Evolutionary conservation across 2,888 invertebrate genomes (phyloP).

Genomic region (Platycheirus albimanus): DNA sequence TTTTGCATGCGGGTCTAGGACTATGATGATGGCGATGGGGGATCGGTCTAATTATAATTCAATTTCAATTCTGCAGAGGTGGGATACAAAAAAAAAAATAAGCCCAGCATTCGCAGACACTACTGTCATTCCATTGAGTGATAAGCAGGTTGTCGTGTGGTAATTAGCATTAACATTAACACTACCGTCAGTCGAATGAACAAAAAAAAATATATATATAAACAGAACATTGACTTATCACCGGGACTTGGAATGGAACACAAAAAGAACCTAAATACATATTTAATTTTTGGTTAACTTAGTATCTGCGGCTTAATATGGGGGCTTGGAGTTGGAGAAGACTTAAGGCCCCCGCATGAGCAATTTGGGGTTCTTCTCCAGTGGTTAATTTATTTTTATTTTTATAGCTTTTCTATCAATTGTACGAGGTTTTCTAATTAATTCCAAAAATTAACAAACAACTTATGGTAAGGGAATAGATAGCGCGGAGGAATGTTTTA

Average conservation of each 20-base stretch:
- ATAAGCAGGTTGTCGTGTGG: conserved; percentile 49
- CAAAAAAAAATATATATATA: neutral
- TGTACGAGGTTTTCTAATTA: conserved; percentile 8
- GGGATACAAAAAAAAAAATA: neutral
- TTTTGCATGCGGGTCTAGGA: conserved; percentile 32
- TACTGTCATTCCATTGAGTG: conserved; percentile 42
- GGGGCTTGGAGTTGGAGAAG: too few relatives aligned
- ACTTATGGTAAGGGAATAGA: neutral
- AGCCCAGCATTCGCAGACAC: conserved; percentile 25
- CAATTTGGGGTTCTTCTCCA: neutral
- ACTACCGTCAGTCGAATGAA: conserved; percentile 15
- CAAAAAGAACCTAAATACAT: conserved; percentile 54
- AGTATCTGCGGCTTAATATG: too few relatives aligned
- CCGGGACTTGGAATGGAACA: too few relatives aligned
- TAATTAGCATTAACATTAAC: conserved; percentile 60
- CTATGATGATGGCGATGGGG: too few relatives aligned
- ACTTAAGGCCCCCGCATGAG: too few relatives aligned
- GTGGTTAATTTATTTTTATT: conserved; percentile 34
- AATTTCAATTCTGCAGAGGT: neutral
- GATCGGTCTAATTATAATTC: conserved; percentile 22
- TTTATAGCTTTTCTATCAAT: conserved; percentile 60
- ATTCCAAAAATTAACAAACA: conserved; percentile 8
- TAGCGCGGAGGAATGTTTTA: too few relatives aligned
- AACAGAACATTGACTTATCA: neutral
- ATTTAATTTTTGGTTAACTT: conserved; percentile 55